These are phyloP conservation scores for Galleria mellonella DNA, from an alignment of 1,140 invertebrate genomes.

Conservation along the genomic window DNA sequence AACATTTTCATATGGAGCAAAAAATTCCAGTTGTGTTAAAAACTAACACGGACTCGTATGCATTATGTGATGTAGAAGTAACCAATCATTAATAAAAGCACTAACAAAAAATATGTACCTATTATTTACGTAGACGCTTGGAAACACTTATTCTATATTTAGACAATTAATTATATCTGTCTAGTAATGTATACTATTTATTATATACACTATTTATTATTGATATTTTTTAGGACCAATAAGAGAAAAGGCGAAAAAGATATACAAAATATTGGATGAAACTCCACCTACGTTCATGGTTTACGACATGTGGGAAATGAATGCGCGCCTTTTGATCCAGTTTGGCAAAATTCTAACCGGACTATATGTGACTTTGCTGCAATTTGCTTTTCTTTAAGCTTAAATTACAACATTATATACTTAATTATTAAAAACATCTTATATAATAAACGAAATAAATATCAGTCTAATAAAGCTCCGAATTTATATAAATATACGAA, in stretches of 20 bases:
- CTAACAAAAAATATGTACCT: no score
- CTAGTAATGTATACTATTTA: background rate
- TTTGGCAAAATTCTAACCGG: background rate
- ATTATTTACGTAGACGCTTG: background rate
- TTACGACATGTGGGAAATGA: constrained; percentile 51
- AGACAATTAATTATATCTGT: background rate
- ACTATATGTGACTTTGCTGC: constrained; percentile 25
- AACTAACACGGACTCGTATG: no score
- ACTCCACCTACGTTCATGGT: constrained; percentile 34
- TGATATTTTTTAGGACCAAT: constrained; percentile 33
- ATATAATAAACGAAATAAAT: no score
- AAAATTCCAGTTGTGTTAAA: no score
- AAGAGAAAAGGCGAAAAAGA: constrained; percentile 35
- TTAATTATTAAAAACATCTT: no score
- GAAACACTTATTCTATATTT: no score
- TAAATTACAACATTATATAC: no score
- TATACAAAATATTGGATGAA: constrained; percentile 40
- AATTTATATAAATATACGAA: no score
- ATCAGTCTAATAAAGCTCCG: no score
- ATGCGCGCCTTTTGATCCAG: constrained; percentile 25
- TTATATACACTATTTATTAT: background rate
- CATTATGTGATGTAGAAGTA: no score
- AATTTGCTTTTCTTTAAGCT: constrained; percentile 36
- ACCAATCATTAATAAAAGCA: no score
- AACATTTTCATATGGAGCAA: no score